These are phyloP conservation scores for Hexactinellida sp. DNA, from an alignment of 37 sponge, comb jelly and placozoan species.

Conservation along the genomic window DNA sequence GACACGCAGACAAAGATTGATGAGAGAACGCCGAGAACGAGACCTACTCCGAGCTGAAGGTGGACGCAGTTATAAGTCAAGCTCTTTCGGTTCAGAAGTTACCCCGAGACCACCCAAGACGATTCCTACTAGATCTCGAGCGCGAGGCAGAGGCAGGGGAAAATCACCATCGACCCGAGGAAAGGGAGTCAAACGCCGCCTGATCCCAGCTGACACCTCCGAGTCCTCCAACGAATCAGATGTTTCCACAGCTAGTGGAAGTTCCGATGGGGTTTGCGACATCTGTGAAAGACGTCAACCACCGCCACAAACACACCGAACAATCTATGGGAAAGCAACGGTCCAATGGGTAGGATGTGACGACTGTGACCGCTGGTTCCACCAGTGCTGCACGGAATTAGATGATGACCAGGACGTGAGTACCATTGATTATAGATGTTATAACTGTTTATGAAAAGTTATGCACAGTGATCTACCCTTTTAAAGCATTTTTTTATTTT, in stretches of 20 bases:
- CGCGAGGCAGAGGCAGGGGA: background rate
- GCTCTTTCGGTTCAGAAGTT: background rate
- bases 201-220: background rate
- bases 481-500: background rate
- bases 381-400: background rate
- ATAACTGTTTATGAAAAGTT: background rate
- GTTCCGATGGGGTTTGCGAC: too few relatives aligned
- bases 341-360: background rate
- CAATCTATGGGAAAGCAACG: background rate
- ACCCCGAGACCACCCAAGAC: background rate
- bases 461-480: background rate
- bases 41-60: background rate
- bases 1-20: too few relatives aligned
- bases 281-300: too few relatives aligned
- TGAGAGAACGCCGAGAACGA: background rate
- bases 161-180: background rate
- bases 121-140: background rate
- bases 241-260: background rate
- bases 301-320: too few relatives aligned
- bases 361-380: background rate
- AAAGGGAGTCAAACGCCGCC: background rate
- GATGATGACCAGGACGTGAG: background rate
- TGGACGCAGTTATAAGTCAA: background rate
- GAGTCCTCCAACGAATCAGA: background rate
- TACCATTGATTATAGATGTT: background rate